Evolutionary conservation across 2,113 vertebrate species (phyloP), one percentile per base, ranked within the genome.

Genomic region (Aix galericulata): DNA sequence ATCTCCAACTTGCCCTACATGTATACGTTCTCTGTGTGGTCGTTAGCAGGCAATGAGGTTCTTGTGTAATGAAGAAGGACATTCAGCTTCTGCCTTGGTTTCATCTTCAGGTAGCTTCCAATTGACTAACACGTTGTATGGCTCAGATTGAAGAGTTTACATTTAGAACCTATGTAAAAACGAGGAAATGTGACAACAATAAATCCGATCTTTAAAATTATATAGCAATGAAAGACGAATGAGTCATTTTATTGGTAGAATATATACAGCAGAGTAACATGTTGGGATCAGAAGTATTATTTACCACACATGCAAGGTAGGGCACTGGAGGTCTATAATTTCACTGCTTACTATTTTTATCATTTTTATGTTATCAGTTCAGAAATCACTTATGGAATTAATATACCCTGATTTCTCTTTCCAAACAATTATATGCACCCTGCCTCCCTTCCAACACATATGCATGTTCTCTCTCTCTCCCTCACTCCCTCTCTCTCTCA

Each of bases 371-470:
- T 92, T 93, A 95, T 79, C 78, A 66, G 74, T 79, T 96, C 63
- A 79, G 84, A 85, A 93, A 96, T 89, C 50, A 91, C 91, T 93
- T 76, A 91, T 46, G 77, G 90, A 96, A 96, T 92, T 86, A 85
- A 89, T 92, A 93, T 76, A 93, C 46, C 59, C 83, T 42, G 67
- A 96, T 82, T 96, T 93, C 63, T 93, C 36, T 85, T 92, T 89
- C 83, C 88, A 95, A 87, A 91, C 81, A 93, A 72, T 85, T 96
- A 69, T 93, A 36, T 82, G 82, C 89, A 95, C 91, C 71, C 93
- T 96, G 87, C 93, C 77, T 94, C 3, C 21, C 75, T 94, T 96
- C 91, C 95, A 94, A 82, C 84, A 93, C 93, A 95, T 91, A 94
- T 66, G 89, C 89, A 77, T 90, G 72, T 75, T 95, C 89, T 95